Conservation (phyloP, 2,888 invertebrate genomes). For the Agriopis leucophaearia region DNA sequence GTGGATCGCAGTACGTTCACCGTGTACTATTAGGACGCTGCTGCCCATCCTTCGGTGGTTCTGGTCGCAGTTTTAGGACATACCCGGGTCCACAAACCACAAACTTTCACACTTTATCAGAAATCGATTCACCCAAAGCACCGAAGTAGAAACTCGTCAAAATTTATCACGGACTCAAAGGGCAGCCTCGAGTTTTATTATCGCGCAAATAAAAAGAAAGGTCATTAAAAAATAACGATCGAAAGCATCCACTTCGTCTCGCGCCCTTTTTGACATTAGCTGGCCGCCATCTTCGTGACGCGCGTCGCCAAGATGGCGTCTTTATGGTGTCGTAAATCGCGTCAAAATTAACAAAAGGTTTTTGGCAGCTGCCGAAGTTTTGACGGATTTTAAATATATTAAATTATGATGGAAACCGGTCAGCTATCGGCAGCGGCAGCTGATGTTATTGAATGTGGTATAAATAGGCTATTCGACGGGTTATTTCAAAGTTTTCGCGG, state of each 20-base stretch:
- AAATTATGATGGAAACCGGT: constrained; percentile 43
- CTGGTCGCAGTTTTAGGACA: too few species aligned
- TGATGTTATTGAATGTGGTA: constrained; percentile 47
- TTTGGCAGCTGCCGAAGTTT: constrained; percentile 77
- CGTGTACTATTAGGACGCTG: too few species aligned
- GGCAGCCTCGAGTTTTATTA: constrained; percentile 33
- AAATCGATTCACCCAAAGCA: constrained; percentile 30
- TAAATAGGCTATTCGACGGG: constrained; percentile 45
- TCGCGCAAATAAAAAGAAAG: constrained; percentile 51
- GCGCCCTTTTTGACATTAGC: constrained; percentile 67
- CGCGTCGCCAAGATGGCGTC: constrained; percentile 71
- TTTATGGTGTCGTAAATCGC: constrained; percentile 76
- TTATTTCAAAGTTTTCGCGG: constrained; percentile 38
- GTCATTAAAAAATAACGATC: constrained; percentile 64
- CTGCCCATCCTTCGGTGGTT: too few species aligned
- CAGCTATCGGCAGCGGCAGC: constrained; percentile 29
- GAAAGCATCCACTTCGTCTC: constrained; percentile 57
- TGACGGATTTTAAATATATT: constrained; percentile 53
- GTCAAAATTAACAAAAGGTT: constrained; percentile 80
- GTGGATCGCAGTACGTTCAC: too few species aligned
- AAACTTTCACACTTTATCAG: constrained; percentile 9
- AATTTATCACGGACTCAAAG: constrained; percentile 35
- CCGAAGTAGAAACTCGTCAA: constrained; percentile 29
- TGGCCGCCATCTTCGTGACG: constrained; percentile 68
- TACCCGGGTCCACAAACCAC: too few species aligned